Evolutionary conservation across 2,888 invertebrate genomes (phyloP).

Genomic region (Coelogynopora nodosa): DNA sequence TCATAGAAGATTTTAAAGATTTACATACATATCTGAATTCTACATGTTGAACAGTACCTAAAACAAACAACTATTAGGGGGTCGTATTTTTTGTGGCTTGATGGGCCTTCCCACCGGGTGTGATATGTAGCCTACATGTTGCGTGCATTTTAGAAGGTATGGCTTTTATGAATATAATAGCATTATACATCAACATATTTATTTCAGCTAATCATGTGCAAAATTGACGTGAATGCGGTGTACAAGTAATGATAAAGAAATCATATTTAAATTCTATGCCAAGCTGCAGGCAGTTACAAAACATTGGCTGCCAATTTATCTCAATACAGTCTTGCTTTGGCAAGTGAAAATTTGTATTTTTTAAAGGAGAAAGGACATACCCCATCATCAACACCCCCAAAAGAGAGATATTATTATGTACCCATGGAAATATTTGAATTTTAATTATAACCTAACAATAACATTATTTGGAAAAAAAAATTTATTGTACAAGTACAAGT

Average conservation of each 20-base stretch:
- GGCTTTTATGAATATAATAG: neutral
- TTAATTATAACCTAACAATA: neutral
- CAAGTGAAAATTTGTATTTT: neutral
- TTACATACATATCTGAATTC: no score
- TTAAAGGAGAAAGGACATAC: neutral
- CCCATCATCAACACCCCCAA: neutral
- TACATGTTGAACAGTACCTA: no score
- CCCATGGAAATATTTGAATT: neutral
- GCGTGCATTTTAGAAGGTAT: neutral
- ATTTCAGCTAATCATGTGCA: neutral
- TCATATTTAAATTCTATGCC: neutral
- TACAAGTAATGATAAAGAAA: neutral
- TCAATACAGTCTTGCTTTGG: neutral
- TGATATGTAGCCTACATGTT: no score
- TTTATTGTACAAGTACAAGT: neutral
- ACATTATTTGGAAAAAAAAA: neutral
- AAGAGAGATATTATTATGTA: neutral
- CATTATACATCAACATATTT: neutral
- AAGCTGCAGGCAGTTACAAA: neutral
- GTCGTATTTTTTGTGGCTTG: no score
- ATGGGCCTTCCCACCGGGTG: no score
- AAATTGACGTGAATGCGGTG: neutral
- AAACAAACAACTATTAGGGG: no score
- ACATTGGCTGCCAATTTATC: neutral
- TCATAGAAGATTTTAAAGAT: no score